A percentile compares a stretch with the other conserved stretches of the same genome.
Evolutionary conservation across 2,797 vertebrate genomes (phyloP).

Genomic region (Aplochiton taeniatus): DNA sequence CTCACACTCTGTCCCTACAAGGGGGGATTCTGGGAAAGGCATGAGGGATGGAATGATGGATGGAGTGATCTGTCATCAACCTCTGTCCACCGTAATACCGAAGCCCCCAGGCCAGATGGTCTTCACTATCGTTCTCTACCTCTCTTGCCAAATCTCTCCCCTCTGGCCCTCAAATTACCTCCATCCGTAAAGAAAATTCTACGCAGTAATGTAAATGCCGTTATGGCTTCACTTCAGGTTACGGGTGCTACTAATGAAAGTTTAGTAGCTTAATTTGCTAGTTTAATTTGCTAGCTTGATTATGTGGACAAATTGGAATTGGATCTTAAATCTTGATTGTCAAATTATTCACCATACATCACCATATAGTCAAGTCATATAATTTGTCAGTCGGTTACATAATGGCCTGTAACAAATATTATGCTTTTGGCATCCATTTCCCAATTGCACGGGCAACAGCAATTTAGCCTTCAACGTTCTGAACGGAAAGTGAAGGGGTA

Average conservation of each 20-base stretch:
- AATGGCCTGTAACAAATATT: no score
- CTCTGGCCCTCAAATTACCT: conserved; percentile 1
- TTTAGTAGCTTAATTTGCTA: no score
- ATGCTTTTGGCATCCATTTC: no score
- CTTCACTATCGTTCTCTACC: conserved; percentile 15
- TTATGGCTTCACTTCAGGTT: not conserved
- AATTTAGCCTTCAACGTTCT: not conserved
- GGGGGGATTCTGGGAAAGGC: conserved; percentile 15
- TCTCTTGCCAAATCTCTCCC: conserved; percentile 26
- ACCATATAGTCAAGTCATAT: no score
- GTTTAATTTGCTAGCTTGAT: not conserved
- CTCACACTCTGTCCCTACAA: conserved; percentile 23
- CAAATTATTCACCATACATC: no score
- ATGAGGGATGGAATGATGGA: conserved; percentile 17
- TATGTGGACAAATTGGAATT: conserved; percentile 16
- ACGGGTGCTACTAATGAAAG: no score
- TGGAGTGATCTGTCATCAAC: conserved; percentile 53
- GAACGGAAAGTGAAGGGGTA: conserved; percentile 1
- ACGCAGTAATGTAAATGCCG: not conserved
- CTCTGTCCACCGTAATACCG: conserved; percentile 11
- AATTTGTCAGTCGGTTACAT: no score
- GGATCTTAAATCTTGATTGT: conserved; percentile 14
- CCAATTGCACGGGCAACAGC: no score
- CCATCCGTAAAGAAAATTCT: conserved; percentile 9
- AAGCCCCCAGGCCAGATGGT: conserved; percentile 21